Evolutionary conservation across 2,113 vertebrate species (phyloP), one percentile per base, ranked within the genome.

Genomic region (Dasypus novemcinctus): DNA sequence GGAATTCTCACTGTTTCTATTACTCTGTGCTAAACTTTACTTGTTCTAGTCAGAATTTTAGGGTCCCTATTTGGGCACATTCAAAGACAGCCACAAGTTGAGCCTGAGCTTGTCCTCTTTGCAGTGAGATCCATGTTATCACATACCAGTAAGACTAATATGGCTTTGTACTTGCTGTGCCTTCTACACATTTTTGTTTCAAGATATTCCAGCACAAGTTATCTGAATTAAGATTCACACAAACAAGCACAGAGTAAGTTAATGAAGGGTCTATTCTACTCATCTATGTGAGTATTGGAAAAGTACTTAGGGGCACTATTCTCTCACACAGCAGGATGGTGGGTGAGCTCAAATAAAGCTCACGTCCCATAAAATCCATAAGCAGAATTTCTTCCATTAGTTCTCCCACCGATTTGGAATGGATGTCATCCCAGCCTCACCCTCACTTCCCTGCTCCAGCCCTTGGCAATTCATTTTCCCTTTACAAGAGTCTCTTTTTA

Each of bases 401-500:
- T 27, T 13, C 66, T 69, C 86, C 71, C n/a, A 23, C 17, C 95
- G 83, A 89, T 96, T 90, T 96, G 64, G 95, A 97, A 87, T 23
- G 64, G 52, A 54, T 94, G 74, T 69, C 95, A 92, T 72, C 76
- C 80, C 5, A 52, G 57, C 25, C 38, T 91, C 25, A 27, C 41
- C 8, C 57, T 8, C 1, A 12, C 7, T 43, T 94, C 41, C 31
- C 63, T 14, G 89, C 41, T 46, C 5, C 10, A 31, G 43, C 15
- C 25, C 17, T 95, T 15, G 68, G 57, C 87, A 66, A 93, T 97
- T 96, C 95, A 95, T 84, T 96, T 69, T 15, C 13, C 38, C 49
- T 92, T 89, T 80, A 97, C 95, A 97, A 97, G 23, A 66, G 81
- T 92, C 63, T 95, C 94, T 96, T 96, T 78, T 91, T 91, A 97